Evolutionary conservation across 2,888 invertebrate genomes (phyloP).

Genomic region (Heterodera filipjevi): DNA sequence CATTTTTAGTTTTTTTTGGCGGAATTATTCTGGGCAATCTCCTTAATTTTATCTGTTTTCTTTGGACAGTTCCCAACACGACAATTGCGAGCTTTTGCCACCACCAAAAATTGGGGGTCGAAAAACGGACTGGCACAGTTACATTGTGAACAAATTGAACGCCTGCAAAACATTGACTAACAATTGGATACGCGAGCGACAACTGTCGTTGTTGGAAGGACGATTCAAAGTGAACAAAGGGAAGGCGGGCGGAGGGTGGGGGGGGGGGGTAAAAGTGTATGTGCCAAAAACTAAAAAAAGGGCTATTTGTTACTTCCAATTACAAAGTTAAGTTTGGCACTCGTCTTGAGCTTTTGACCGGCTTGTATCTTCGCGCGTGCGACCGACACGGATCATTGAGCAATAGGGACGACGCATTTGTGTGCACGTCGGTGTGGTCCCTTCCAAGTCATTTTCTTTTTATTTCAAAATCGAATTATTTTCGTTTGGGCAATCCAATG

Average conservation of each 20-base stretch:
- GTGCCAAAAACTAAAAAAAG: too few relatives aligned
- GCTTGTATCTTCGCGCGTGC: slow-evolving; percentile 40
- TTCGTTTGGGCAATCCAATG: too few relatives aligned
- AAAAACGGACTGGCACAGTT: slow-evolving; percentile 28
- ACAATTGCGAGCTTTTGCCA: slow-evolving; percentile 65
- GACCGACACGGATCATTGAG: slow-evolving; percentile 45
- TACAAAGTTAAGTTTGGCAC: slow-evolving; percentile 49
- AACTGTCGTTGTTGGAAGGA: slow-evolving; percentile 25
- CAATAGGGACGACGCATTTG: slow-evolving; percentile 43
- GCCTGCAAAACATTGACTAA: slow-evolving; percentile 27
- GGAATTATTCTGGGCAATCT: too few relatives aligned
- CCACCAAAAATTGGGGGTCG: slow-evolving; percentile 28
- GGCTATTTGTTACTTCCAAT: too few relatives aligned
- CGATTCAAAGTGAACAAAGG: slow-evolving; percentile 20
- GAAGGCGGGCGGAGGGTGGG: too few relatives aligned
- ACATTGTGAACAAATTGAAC: slow-evolving; percentile 27
- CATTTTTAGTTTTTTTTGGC: too few relatives aligned
- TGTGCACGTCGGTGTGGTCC: slow-evolving; percentile 41
- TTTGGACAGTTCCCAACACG: slow-evolving; percentile 72
- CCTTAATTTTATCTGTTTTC: too few relatives aligned
- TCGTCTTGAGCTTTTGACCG: slow-evolving; percentile 52
- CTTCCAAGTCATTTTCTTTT: too few relatives aligned
- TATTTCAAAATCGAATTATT: too few relatives aligned
- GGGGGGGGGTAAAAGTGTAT: too few relatives aligned
- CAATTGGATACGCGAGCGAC: slow-evolving; percentile 29